Conservation (phyloP, 2,888 invertebrate genomes). For the Leistus spinibarbis region DNA sequence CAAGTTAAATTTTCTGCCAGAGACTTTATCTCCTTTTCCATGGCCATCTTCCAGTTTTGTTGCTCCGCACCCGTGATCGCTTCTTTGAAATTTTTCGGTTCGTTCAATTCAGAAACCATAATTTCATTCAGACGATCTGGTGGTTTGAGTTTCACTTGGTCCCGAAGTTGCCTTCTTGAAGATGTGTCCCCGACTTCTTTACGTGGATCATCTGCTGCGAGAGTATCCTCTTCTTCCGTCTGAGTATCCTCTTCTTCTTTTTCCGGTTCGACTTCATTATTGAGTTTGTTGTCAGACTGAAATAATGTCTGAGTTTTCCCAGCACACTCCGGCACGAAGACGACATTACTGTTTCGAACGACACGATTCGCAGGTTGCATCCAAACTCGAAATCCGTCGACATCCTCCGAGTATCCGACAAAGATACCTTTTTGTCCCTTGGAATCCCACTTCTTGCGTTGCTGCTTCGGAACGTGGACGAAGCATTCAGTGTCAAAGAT, state of each 20-base stretch:
- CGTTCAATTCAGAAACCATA: not conserved
- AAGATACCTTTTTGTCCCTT: conserved; percentile 47
- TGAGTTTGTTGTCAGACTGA: too few species aligned
- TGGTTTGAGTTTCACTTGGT: not conserved
- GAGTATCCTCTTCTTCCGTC: not conserved
- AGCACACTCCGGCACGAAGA: not conserved
- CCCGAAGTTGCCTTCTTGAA: not conserved
- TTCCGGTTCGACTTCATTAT: too few species aligned
- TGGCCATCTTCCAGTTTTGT: not conserved
- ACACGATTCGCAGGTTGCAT: conserved; percentile 20
- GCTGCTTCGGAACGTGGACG: too few species aligned
- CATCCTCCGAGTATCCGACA: conserved; percentile 48
- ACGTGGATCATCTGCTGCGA: not conserved
- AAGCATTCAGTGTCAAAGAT: too few species aligned
- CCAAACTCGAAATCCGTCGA: conserved; percentile 44
- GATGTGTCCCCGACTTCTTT: too few species aligned
- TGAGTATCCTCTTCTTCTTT: not conserved
- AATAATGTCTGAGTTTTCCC: not conserved
- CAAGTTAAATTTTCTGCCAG: not conserved
- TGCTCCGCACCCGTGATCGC: not conserved
- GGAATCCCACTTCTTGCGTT: conserved; percentile 3
- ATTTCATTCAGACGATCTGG: too few species aligned
- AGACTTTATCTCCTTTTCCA: not conserved
- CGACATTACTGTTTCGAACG: conserved; percentile 9
- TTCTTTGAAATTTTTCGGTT: not conserved